phyloP scores from a whole-genome alignment of 2,797 vertebrate species.

The Tiaroga cobitis region DNA sequence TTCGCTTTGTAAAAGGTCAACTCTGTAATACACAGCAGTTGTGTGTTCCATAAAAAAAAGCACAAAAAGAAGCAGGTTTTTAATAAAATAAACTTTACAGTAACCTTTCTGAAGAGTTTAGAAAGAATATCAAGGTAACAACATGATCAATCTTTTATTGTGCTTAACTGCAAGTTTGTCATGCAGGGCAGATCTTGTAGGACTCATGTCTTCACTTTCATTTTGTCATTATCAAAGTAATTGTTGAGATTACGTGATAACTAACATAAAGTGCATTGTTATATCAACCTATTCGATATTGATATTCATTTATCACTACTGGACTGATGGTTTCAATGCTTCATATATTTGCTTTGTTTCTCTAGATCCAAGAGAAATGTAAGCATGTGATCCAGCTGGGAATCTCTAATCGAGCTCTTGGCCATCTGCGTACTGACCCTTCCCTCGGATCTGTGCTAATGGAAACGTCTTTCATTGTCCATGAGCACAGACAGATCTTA shows the following conservation, averaged over 20 bases:
- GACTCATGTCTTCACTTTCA: neutral
- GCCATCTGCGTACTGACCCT: constrained; percentile 21
- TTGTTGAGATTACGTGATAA: neutral
- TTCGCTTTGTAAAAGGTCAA: constrained; percentile 37
- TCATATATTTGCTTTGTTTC: constrained; percentile 7
- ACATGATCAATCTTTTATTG: neutral
- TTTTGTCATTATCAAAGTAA: neutral
- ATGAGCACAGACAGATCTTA: constrained; percentile 16
- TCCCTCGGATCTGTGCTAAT: neutral
- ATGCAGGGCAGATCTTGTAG: neutral
- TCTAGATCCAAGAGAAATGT: constrained; percentile 22
- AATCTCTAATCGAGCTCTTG: constrained; percentile 18
- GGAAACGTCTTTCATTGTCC: constrained; percentile 11
- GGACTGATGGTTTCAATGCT: constrained; percentile 6
- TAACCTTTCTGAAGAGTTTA: neutral
- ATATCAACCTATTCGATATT: constrained; percentile 9
- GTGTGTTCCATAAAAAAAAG: constrained; percentile 10
- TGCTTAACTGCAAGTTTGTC: neutral
- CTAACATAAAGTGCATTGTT: neutral
- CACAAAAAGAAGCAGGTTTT: neutral
- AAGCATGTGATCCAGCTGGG: constrained; percentile 9
- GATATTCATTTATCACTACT: constrained; percentile 1
- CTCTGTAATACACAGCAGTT: neutral
- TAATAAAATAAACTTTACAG: constrained; percentile 11
- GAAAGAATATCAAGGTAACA: neutral